These are phyloP conservation scores for Thripadectes ignobilis DNA, from an alignment of 2,797 vertebrate species.

Conservation along the genomic window DNA sequence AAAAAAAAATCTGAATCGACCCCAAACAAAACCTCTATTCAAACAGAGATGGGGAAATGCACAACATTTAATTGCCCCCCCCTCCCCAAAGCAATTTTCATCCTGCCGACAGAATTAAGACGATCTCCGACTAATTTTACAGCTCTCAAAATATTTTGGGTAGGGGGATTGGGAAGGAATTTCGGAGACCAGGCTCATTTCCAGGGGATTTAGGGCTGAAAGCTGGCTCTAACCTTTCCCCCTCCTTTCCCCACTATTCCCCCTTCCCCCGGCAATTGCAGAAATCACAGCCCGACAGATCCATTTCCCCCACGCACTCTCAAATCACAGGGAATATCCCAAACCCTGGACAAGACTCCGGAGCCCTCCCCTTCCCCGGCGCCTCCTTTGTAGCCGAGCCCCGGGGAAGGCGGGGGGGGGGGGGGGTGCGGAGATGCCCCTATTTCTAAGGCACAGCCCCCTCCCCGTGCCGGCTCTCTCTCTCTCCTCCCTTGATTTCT, in stretches of 20 bases:
- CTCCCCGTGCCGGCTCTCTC: neutral
- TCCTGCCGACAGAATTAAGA: neutral
- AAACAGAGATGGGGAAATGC: neutral
- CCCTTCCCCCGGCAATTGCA: neutral
- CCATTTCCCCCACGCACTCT: neutral
- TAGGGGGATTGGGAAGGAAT: slow-evolving; percentile 29
- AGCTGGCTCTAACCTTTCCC: neutral
- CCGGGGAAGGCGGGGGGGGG: neutral
- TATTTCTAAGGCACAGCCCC: neutral
- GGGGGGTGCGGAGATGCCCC: neutral
- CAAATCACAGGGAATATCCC: neutral
- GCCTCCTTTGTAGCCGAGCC: neutral
- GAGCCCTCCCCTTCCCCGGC: neutral
- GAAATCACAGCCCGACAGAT: neutral
- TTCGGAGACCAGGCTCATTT: slow-evolving; percentile 44
- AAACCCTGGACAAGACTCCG: neutral
- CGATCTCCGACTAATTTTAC: neutral
- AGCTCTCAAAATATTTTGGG: neutral
- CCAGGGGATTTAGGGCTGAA: slow-evolving; percentile 48
- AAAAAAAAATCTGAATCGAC: slow-evolving; percentile 54
- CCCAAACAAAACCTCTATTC: slow-evolving; percentile 63
- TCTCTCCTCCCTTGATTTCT: slow-evolving; percentile 30
- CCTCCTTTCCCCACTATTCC: neutral
- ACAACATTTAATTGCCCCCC: neutral
- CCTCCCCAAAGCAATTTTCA: neutral